phyloP scores from a whole-genome alignment of 2,797 vertebrate species.

The Nannoperca australis region DNA sequence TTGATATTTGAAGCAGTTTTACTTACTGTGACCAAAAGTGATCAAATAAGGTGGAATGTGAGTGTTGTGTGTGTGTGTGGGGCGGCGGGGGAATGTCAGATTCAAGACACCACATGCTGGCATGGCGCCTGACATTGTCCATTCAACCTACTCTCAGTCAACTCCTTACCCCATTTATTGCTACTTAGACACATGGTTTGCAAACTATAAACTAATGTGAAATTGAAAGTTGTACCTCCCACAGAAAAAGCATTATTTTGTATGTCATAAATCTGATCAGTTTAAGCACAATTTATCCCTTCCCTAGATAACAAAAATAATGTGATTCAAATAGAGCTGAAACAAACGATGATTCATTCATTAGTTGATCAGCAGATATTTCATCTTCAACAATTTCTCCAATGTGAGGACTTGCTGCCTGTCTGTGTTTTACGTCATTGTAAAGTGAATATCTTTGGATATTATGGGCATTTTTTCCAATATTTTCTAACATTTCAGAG shows the following conservation, averaged over 20 bases:
- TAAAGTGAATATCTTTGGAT: neutral
- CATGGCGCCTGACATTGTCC: constrained; percentile 55
- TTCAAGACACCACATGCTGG: constrained; percentile 65
- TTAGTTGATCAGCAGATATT: neutral
- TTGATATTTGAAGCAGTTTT: constrained; percentile 27
- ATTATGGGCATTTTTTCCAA: neutral
- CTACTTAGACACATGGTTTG: constrained; percentile 5
- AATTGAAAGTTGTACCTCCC: neutral
- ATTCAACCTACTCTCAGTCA: constrained; percentile 65
- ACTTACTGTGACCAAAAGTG: constrained; percentile 21
- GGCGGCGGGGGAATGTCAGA: constrained; percentile 48
- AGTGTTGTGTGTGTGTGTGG: constrained; percentile 10
- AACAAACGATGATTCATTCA: neutral
- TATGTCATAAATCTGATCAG: neutral
- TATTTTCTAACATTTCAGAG: neutral
- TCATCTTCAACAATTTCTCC: neutral
- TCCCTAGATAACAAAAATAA: neutral
- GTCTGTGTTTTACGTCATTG: neutral
- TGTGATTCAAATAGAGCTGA: neutral
- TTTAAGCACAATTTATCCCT: neutral
- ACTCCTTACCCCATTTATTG: constrained; percentile 10
- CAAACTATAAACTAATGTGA: constrained; percentile 4
- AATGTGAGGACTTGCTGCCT: no score
- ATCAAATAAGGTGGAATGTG: constrained; percentile 23
- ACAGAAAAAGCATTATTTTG: neutral